phyloP scores from a whole-genome alignment of 2,113 vertebrate genomes.

The Azemiops feae region DNA sequence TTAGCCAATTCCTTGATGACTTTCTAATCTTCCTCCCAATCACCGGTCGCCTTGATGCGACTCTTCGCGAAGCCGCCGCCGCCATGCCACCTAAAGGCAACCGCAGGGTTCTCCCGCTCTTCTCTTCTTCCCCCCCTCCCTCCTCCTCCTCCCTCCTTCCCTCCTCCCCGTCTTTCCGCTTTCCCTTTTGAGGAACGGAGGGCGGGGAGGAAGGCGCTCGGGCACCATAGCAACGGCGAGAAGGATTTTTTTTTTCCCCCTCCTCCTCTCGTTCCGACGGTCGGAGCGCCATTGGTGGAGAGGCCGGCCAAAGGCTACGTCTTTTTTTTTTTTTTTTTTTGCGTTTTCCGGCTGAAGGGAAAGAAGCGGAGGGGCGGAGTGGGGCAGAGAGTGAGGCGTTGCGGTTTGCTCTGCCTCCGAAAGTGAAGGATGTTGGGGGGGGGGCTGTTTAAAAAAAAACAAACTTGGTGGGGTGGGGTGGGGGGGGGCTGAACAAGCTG shows the following conservation, averaged over 20 bases:
- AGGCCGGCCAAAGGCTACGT: not conserved
- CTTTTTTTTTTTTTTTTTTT: not conserved
- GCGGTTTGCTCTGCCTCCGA: constrained; percentile 3
- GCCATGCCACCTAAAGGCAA: not conserved
- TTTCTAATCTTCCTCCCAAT: constrained; percentile 51
- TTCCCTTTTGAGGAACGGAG: not conserved
- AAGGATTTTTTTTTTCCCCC: not conserved
- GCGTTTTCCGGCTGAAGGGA: not conserved
- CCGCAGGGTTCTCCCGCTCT: too few species aligned
- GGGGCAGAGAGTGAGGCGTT: not conserved
- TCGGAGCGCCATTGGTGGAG: not conserved
- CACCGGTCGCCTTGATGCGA: constrained; percentile 38
- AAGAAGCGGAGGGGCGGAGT: not conserved
- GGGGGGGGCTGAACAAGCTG: not conserved
- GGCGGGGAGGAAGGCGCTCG: not conserved
- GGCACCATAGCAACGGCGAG: not conserved
- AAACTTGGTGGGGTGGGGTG: too few species aligned
- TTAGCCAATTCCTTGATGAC: constrained; percentile 48
- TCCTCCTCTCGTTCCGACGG: too few species aligned
- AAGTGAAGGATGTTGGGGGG: too few species aligned
- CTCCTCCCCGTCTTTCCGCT: not conserved
- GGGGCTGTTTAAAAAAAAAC: too few species aligned
- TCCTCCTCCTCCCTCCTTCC: not conserved
- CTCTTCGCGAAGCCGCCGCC: not conserved
- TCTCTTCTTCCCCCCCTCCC: rapidly evolving